Evolutionary conservation across 2,797 vertebrate species (phyloP).

Genomic region (Vireo griseus): DNA sequence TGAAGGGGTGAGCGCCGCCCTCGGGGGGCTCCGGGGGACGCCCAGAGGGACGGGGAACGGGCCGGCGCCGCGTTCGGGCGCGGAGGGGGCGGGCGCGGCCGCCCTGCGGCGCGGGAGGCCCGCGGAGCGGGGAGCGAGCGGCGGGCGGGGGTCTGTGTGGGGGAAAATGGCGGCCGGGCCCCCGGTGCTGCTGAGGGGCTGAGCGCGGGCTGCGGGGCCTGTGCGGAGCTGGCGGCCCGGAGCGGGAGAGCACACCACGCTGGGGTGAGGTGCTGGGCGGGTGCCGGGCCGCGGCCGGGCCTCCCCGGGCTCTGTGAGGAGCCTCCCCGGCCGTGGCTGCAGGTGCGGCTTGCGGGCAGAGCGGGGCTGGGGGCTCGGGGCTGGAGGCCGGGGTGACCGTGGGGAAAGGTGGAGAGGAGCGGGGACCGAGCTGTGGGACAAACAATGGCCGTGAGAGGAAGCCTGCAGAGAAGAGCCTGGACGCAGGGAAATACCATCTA

Average conservation of each 20-base stretch:
- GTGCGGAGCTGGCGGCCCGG: not conserved
- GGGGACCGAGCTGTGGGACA: not conserved
- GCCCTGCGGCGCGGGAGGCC: not conserved
- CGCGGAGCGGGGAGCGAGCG: too few relatives aligned
- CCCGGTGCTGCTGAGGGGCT: too few relatives aligned
- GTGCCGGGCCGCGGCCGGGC: not conserved
- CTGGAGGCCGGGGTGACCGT: rapidly evolving
- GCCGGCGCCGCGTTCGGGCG: rapidly evolving
- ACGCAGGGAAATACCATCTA: not conserved
- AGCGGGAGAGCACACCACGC: not conserved
- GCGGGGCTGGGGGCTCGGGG: not conserved
- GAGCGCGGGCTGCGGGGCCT: too few relatives aligned
- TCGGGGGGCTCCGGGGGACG: rapidly evolving
- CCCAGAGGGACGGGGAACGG: rapidly evolving
- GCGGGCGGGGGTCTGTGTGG: not conserved
- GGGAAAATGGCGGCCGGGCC: not conserved
- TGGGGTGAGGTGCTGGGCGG: not conserved
- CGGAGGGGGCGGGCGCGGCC: not conserved
- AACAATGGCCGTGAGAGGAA: not conserved
- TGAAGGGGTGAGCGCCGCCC: slow-evolving; percentile 86
- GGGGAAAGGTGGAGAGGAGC: not conserved
- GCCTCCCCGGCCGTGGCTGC: not conserved
- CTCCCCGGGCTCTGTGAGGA: not conserved
- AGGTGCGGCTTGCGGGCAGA: not conserved
- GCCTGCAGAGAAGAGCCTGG: not conserved